phyloP scores from a whole-genome alignment of 2,113 vertebrate genomes.

The Indicator indicator region DNA sequence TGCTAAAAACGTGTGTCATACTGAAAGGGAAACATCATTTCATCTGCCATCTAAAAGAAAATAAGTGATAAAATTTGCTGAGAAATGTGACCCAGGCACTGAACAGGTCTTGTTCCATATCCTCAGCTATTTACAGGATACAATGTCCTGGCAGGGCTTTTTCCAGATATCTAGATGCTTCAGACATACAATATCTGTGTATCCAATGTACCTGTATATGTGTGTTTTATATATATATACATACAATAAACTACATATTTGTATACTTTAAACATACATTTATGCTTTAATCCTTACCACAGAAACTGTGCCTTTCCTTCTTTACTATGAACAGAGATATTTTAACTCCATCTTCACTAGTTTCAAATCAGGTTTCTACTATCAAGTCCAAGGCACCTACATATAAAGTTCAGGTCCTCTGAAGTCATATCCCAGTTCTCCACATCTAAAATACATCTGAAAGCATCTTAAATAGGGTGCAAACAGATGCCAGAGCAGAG shows the following conservation, averaged over 20 bases:
- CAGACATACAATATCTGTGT: not conserved
- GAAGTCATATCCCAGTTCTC: not conserved
- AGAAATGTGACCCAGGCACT: not conserved
- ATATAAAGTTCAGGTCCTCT: not conserved
- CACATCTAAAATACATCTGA: not conserved
- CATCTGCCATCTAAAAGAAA: not conserved
- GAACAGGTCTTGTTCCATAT: not conserved
- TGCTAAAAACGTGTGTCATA: not conserved
- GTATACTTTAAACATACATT: no score
- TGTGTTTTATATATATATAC: no score
- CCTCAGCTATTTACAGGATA: not conserved
- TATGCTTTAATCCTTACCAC: not conserved
- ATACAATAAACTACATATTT: no score
- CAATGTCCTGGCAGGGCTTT: not conserved
- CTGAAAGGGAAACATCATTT: not conserved
- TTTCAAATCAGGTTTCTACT: not conserved
- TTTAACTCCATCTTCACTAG: not conserved
- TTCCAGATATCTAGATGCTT: not conserved
- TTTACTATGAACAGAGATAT: not conserved
- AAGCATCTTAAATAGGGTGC: not conserved
- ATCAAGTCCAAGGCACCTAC: not conserved
- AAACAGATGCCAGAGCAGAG: not conserved
- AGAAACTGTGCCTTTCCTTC: not conserved
- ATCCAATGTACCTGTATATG: no score
- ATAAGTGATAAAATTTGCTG: not conserved